These are phyloP conservation scores for Lithophane leautieri DNA, from an alignment of 2,888 invertebrate species.

Conservation along the genomic window DNA sequence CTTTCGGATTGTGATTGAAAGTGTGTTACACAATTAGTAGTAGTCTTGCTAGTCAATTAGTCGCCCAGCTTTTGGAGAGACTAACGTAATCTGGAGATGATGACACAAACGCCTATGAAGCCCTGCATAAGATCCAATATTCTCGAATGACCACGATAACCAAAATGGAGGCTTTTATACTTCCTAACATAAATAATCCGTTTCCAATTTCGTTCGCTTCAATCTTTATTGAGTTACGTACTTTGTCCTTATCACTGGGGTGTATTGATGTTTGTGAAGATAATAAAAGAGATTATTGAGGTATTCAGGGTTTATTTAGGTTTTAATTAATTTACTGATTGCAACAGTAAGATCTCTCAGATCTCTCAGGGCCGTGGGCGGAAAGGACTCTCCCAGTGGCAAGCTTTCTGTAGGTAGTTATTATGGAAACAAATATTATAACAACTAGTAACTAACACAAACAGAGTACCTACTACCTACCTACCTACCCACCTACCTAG, in stretches of 20 bases:
- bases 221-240: slow-evolving; percentile 12
- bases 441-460: not conserved
- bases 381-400: not conserved
- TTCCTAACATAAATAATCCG: slow-evolving; percentile 9
- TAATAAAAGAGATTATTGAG: not conserved
- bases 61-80: too few relatives aligned
- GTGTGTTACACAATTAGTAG: too few relatives aligned
- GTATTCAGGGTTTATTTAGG: not conserved
- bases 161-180: not conserved
- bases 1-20: too few relatives aligned
- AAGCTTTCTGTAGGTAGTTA: not conserved
- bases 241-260: not conserved
- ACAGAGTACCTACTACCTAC: not conserved
- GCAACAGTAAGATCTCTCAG: not conserved
- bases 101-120: too few relatives aligned
- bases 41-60: too few relatives aligned
- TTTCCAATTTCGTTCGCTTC: slow-evolving; percentile 8
- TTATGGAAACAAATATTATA: not conserved
- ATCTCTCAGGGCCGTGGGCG: not conserved
- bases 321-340: not conserved
- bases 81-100: too few relatives aligned
- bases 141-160: too few relatives aligned
- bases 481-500: not conserved
- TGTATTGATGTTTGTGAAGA: not conserved
- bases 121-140: too few relatives aligned